Evolutionary conservation across 2,797 vertebrate genomes (phyloP), one percentile per base, ranked within the genome.

Genomic region (Tinamus major): DNA sequence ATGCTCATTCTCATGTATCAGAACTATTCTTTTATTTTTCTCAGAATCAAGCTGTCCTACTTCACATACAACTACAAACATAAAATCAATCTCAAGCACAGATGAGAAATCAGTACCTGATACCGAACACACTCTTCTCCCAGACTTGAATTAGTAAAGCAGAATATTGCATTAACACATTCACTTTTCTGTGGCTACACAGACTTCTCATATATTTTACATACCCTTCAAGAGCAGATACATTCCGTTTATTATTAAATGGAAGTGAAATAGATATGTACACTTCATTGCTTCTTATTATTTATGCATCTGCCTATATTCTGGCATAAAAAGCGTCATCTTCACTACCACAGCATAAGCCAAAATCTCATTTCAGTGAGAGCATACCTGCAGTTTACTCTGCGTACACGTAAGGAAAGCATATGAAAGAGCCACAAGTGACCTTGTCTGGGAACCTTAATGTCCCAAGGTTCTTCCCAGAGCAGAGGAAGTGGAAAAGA

Each of bases 181-280:
- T 62, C 63, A 67, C 49, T 93, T 29, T 68, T 26, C 85, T 51
- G 31, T 14, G 15, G 70, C 53, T 82, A 35, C 64, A 69, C 55
- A 16, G 0, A 1, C 37, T 85, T 70, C 61, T 80, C 42, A 51
- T 12, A 10, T 58, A 62, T 90, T 95, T 91, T 87, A 56, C 80
- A 62, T 33, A 71, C 13, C 44, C 37, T 74, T 81, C 20, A 2
- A 56, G 29, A 68, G 69, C 31, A 84, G 85, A 74, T 67, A 53
- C 29, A 2, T 70, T 53, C 63, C 7, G 83, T 79, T 79, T 72
- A 70, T 67, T 91, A 91, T 61, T 77, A 79, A 95, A 86, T 15
- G 18, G 31, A 82, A 87, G 10, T 13, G 20, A 17, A 88, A 91
- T 55, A 59, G 82, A 87, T 77, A 76, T 55, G 42, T 49, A 48